Evolutionary conservation across 2,797 vertebrate genomes (phyloP), one percentile per base, ranked within the genome.

Genomic region (Champsocephalus esox): DNA sequence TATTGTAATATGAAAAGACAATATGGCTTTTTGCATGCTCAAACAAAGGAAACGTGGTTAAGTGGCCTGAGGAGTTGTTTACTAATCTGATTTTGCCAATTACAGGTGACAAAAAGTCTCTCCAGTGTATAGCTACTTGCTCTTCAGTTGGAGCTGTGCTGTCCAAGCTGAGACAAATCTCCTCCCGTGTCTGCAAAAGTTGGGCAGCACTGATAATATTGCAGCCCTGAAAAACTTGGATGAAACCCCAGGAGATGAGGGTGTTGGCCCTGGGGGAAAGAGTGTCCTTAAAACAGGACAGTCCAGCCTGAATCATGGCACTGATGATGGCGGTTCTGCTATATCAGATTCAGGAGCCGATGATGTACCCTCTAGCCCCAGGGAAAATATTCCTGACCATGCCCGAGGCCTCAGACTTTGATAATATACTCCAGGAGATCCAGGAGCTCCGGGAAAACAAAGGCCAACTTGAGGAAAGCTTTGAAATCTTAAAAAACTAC

Each of bases 191-290:
- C 83, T 92, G 95, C 65, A 96, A 96, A 96, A 93, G 75, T 97
- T 96, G 75, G 95, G 95, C 71, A 98, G 96, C 32, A 94, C 95
- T 13, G 96, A 97, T 88, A 97, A 96, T 75, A 96, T 96, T 80
- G 88, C 95, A 62, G 91, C 88, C 75, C 89, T 97, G 71, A 97
- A 96, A 86, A 96, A 96, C 85, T 88, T 96, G 46, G 96, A 97
- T 73, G 96, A 96, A 80, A 93, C 92, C 17, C 95, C 95, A 74
- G 89, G 87, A 2, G 94, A 96, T 10, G 96, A 96, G 10, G 87
- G 69, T 41, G 82, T 93, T 87, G 52, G 77, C 21, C 46, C 75
- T 3, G 73, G 69, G 12, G 72, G 48, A 8, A 24, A 56, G 1
- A 79, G 80, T 43, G 38, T 75, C 56, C 51, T 80, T n/a, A 89